These are phyloP conservation scores for Aythya baeri DNA, from an alignment of 2,113 vertebrate species.

Conservation along the genomic window DNA sequence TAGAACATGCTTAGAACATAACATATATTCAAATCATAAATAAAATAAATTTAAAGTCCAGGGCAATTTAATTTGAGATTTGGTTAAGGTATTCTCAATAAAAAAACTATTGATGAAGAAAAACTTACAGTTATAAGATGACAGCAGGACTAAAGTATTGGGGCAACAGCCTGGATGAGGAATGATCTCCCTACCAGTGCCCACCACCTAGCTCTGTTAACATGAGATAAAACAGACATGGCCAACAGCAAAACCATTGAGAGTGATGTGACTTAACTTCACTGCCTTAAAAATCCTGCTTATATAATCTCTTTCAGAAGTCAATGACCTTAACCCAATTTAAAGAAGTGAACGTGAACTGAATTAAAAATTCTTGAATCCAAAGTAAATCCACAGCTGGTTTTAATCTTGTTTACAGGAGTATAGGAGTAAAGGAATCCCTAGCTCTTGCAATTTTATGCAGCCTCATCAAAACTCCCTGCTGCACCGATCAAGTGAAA, in stretches of 20 bases:
- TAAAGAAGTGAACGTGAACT: neutral
- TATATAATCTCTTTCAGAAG: neutral
- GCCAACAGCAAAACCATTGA: rapidly evolving
- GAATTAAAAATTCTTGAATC: neutral
- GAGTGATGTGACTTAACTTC: neutral
- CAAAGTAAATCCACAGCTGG: neutral
- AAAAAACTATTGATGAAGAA: neutral
- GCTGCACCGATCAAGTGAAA: neutral
- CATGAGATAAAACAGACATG: rapidly evolving
- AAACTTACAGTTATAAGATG: neutral
- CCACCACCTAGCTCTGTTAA: neutral
- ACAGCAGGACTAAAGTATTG: neutral
- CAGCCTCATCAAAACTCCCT: conserved; percentile 4
- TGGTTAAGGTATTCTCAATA: neutral
- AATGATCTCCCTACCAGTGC: neutral
- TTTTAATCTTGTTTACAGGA: neutral
- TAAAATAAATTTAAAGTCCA: neutral
- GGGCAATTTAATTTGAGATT: neutral
- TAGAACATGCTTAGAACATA: neutral
- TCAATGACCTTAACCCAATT: neutral
- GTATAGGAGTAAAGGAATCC: neutral
- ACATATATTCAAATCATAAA: rapidly evolving
- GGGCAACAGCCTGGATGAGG: neutral
- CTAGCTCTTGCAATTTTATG: neutral
- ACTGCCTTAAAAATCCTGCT: neutral